These are phyloP conservation scores for Mesaphorura yosii DNA, from an alignment of 1,140 invertebrate genomes.

Conservation along the genomic window DNA sequence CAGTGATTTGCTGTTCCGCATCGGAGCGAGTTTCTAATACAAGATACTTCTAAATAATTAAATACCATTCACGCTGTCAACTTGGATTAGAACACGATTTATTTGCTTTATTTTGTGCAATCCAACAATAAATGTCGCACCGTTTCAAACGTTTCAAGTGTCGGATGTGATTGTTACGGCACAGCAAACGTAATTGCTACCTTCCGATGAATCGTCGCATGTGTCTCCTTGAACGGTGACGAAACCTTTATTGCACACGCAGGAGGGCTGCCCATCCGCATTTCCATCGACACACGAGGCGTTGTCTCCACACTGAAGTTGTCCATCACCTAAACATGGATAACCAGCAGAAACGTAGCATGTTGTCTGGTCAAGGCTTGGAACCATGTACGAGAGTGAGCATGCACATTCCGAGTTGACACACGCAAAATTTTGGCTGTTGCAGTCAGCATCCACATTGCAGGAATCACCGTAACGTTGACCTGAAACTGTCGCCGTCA, in stretches of 20 bases:
- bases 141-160: background rate
- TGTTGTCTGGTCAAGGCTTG: background rate
- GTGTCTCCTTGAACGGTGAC: background rate
- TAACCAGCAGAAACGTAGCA: conserved; percentile 14
- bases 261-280: background rate
- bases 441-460: background rate
- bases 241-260: conserved; percentile 2
- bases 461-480: conserved; percentile 3
- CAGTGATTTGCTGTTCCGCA: conserved; percentile 4
- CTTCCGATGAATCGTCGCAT: background rate
- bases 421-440: conserved; percentile 2
- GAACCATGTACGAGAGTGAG: conserved; percentile 14
- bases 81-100: background rate
- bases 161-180: background rate
- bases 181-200: conserved; percentile 1
- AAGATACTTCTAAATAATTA: background rate
- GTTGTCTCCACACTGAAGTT: conserved; percentile 11
- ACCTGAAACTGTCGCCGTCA: background rate
- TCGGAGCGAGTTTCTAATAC: background rate
- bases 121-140: background rate
- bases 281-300: conserved; percentile 9
- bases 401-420: conserved; percentile 10
- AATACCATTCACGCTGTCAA: background rate
- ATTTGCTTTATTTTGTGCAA: background rate
- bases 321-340: conserved; percentile 4